Conservation (phyloP, 2,797 vertebrate species). For the Adrianichthys oophorus region DNA sequence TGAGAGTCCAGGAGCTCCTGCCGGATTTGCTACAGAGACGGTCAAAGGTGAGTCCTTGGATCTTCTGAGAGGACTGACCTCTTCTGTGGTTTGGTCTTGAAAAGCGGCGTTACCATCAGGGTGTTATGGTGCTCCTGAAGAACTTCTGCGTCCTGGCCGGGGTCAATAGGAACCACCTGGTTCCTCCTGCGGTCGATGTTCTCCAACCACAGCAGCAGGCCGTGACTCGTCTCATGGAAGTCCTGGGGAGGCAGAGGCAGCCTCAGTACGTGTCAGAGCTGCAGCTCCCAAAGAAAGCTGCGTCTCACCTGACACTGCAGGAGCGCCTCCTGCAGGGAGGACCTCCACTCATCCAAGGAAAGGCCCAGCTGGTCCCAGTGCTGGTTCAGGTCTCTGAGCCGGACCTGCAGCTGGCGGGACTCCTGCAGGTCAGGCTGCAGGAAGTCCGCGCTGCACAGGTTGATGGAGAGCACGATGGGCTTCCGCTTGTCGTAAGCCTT, state of each 20-base stretch:
- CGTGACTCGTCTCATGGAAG: conserved; percentile 97
- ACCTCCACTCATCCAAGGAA: conserved; percentile 87
- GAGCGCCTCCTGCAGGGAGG: conserved; percentile 86
- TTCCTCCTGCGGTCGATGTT: conserved; percentile 97
- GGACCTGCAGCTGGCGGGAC: conserved; percentile 81
- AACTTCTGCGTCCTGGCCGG: conserved; percentile 81
- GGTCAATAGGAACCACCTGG: conserved; percentile 87
- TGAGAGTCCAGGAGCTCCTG: conserved; percentile 92
- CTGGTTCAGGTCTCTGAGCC: conserved; percentile 89
- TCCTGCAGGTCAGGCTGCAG: conserved; percentile 82
- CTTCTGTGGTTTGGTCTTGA: too few relatives aligned
- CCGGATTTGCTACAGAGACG: conserved; percentile 87
- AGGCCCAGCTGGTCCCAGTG: conserved; percentile 87
- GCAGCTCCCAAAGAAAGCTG: background rate
- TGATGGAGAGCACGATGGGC: conserved; percentile 93
- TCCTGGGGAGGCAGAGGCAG: conserved; percentile 75
- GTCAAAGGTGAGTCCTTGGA: too few relatives aligned
- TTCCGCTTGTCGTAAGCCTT: conserved; percentile 92
- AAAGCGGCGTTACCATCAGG: conserved; percentile 77
- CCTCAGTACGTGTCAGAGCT: background rate
- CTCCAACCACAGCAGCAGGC: conserved; percentile 94
- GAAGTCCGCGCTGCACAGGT: conserved; percentile 91
- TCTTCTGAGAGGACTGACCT: too few relatives aligned
- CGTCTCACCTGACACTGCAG: conserved; percentile 92
- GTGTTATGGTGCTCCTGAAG: conserved; percentile 88